phyloP scores from a whole-genome alignment of 2,888 invertebrate genomes.

The Lacanobia oleracea region DNA sequence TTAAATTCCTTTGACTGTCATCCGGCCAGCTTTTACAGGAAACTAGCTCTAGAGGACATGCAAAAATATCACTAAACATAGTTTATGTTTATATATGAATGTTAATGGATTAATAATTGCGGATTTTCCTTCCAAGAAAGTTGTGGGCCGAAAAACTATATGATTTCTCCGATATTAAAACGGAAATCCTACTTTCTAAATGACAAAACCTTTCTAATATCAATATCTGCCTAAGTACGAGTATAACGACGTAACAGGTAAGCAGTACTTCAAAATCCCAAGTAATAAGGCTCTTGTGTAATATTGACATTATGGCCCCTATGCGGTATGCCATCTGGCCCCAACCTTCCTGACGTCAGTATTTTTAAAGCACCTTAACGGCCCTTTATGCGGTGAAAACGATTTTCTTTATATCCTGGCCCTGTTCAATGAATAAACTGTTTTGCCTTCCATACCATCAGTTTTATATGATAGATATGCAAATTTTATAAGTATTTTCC shows the following conservation, averaged over 20 bases:
- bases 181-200: background rate
- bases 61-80: background rate
- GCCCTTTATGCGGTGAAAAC: slow-evolving; percentile 58
- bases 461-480: slow-evolving; percentile 57
- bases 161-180: too few relatives aligned
- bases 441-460: slow-evolving; percentile 45
- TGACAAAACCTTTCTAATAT: background rate
- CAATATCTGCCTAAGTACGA: slow-evolving; percentile 6
- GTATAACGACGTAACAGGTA: slow-evolving; percentile 32
- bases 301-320: slow-evolving; percentile 49
- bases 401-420: slow-evolving; percentile 55
- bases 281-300: slow-evolving; percentile 47
- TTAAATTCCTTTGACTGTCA: slow-evolving; percentile 58
- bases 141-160: too few relatives aligned
- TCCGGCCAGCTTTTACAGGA: slow-evolving; percentile 33
- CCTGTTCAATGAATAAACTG: slow-evolving; percentile 51
- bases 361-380: slow-evolving; percentile 61
- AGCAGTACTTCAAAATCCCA: slow-evolving; percentile 48
- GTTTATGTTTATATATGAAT: too few relatives aligned
- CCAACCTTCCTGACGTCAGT: slow-evolving; percentile 54
- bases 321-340: slow-evolving; percentile 46
- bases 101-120: too few relatives aligned
- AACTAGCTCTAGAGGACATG: slow-evolving; percentile 17
- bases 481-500: slow-evolving; percentile 34
- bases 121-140: too few relatives aligned